Evolutionary conservation across 2,888 invertebrate species (phyloP), one percentile per base, ranked within the genome.

Genomic region (Endotricha flammealis): DNA sequence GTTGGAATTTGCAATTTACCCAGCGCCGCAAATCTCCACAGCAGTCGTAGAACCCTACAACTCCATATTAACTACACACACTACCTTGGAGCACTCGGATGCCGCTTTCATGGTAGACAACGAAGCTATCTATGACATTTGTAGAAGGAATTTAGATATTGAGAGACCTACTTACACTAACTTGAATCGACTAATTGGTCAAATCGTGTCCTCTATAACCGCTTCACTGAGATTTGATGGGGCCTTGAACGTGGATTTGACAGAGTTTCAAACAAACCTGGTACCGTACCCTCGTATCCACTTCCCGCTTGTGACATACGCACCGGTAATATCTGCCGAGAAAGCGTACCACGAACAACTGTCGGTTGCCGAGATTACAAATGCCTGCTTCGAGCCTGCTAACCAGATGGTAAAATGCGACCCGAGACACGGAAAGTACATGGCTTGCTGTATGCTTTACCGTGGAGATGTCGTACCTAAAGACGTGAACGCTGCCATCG

Each of bases 321-420:
- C 96, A 4, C 96, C 96, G 3, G 95, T 97, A 36, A 95, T 96
- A 64, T 95, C 95, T 0, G 95, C 96, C 9, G 96, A 96, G 74
- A 96, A 96, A 75, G 96, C 96, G 8, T 95, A 96, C 82, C 96
- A 97, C 69, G 96, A 97, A 77, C 95, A 96, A 72, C 86, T 96
- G 44, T 93, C 95, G 1, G 96, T 95, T 23, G 92, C 94, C 7
- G 96, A 97, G 76, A 97, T 97, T 57, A 98, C 97, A 44, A 95
- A 96, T 63, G 94, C 96, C 24, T 97, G 97, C 76, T 98, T 98
- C 74, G 97, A 97, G 76, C 96, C 97, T 1, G 95, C 95, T 43
- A 96, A 96, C 79, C 97, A 97, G 88, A 96, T 97, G 95, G 95
- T 95, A 17, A 95, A 95, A 74, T 97, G 97, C 62, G 96, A 96